Conservation (phyloP, 1,140 invertebrate species). For the Idris sp. region DNA sequence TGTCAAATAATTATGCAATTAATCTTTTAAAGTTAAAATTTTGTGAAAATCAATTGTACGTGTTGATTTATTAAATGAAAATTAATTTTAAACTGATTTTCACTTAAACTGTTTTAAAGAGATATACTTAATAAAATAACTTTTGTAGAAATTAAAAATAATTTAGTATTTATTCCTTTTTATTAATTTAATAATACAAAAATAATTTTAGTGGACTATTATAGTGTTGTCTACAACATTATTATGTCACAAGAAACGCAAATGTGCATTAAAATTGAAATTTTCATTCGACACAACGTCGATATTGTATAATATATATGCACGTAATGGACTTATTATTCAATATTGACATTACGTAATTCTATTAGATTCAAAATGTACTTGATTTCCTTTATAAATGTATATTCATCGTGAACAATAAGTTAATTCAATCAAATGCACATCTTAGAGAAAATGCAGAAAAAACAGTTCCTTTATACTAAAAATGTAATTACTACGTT, state of each 20-base stretch:
- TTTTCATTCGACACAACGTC: slow-evolving; percentile 14
- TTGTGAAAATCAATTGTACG: no score
- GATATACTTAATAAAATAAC: no score
- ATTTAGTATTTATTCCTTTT: no score
- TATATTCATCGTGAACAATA: slow-evolving; percentile 6
- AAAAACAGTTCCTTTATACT: neutral
- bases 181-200: no score
- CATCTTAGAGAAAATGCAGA: slow-evolving; percentile 4
- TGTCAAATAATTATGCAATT: slow-evolving; percentile 39
- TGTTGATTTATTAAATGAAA: no score
- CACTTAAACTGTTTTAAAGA: no score
- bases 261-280: slow-evolving; percentile 6
- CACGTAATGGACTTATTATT: slow-evolving; percentile 24
- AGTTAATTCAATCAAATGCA: neutral
- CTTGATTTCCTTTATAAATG: slow-evolving; percentile 1
- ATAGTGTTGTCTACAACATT: neutral
- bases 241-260: slow-evolving; percentile 25
- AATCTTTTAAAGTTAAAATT: slow-evolving; percentile 37
- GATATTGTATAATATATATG: slow-evolving; percentile 14
- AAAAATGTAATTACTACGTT: no score
- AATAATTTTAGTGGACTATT: no score
- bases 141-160: no score
- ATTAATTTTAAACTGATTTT: slow-evolving; percentile 35
- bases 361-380: slow-evolving; percentile 2
- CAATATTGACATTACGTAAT: slow-evolving; percentile 28